These are phyloP conservation scores for Channallabes apus DNA, from an alignment of 2,797 vertebrate species.

Conservation along the genomic window DNA sequence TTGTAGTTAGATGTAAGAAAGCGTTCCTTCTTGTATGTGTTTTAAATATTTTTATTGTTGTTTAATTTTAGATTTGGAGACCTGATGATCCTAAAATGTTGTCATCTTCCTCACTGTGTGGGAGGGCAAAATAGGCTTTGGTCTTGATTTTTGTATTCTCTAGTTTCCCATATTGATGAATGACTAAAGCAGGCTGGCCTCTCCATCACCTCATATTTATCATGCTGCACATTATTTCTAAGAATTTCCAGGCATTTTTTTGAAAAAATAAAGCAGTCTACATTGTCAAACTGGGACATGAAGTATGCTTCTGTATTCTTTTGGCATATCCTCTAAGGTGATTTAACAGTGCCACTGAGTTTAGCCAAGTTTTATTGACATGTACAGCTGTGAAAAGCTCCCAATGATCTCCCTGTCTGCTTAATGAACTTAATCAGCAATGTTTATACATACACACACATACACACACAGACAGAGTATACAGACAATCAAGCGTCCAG, in stretches of 20 bases:
- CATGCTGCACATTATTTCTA: background rate
- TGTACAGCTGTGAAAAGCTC: conserved; percentile 27
- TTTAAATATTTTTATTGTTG: background rate
- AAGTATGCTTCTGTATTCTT: conserved; percentile 17
- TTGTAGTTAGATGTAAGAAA: background rate
- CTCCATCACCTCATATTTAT: background rate
- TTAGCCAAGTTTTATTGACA: conserved; percentile 37
- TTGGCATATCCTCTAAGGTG: conserved; percentile 26
- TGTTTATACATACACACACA: conserved; percentile 31
- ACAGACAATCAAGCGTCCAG: conserved; percentile 19
- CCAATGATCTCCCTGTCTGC: conserved; percentile 33
- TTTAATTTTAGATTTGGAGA: conserved; percentile 1
- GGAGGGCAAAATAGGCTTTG: background rate
- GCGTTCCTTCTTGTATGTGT: background rate
- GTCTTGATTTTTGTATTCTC: background rate
- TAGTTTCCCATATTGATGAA: background rate
- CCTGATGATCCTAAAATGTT: background rate
- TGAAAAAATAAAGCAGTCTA: background rate
- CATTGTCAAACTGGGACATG: background rate
- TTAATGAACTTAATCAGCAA: conserved; percentile 44
- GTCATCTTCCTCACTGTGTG: background rate
- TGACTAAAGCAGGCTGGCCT: background rate
- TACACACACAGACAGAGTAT: conserved; percentile 18
- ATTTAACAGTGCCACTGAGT: conserved; percentile 7
- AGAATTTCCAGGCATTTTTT: background rate